Conservation (phyloP, 2,113 vertebrate genomes). For the Pheucticus melanocephalus region DNA sequence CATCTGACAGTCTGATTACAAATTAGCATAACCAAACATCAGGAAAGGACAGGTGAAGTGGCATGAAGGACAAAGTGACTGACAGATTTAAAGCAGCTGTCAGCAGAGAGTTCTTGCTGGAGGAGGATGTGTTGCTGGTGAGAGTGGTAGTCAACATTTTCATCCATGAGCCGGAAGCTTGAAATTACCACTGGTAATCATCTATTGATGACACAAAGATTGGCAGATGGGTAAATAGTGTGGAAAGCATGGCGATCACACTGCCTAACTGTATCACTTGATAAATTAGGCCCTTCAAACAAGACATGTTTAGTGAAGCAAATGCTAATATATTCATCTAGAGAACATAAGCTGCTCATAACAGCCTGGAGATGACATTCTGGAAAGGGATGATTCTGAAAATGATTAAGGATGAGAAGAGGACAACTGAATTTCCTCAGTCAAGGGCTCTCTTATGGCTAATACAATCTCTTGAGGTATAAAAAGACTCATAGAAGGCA, state of each 20-base stretch:
- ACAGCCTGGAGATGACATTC: background rate
- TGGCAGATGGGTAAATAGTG: constrained; percentile 31
- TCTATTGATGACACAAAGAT: constrained; percentile 45
- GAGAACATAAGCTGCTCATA: background rate
- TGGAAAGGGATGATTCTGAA: background rate
- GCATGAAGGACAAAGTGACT: background rate
- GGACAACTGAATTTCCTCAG: background rate
- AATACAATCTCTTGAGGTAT: background rate
- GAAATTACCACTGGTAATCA: background rate
- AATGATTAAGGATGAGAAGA: background rate
- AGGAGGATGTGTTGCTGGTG: background rate
- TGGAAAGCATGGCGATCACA: background rate
- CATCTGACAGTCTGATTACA: background rate
- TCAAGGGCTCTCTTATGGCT: background rate
- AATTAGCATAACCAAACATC: constrained; percentile 21
- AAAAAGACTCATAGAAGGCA: background rate
- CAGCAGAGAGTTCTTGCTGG: background rate
- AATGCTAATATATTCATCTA: background rate
- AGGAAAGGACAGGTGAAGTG: background rate
- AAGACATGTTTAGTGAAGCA: background rate
- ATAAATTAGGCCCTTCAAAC: constrained; percentile 19
- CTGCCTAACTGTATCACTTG: background rate
- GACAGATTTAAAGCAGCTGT: constrained; percentile 39
- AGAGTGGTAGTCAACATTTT: background rate
- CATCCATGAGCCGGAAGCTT: background rate